Percentiles rank a stretch among this genome's conserved stretches.
Evolutionary conservation across 2,113 vertebrate species (phyloP).

Genomic region (Donacobius atricapilla): DNA sequence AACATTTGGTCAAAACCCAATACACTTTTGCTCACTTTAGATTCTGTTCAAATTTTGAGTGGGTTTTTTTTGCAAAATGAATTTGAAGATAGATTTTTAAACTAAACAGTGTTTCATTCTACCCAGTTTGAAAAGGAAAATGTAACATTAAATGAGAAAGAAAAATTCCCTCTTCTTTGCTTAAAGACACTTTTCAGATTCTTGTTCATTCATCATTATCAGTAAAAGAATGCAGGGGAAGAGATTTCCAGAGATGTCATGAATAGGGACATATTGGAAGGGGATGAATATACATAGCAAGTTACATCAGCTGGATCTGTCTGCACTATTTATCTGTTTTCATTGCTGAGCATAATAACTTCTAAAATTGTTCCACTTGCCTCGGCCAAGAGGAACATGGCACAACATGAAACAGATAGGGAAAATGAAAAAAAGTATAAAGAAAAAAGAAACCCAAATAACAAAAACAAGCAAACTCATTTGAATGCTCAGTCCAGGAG

Average conservation of each 20-base stretch:
- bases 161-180: neutral
- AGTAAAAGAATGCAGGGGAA: neutral
- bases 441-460: neutral
- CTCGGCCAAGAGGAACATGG: neutral
- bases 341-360: neutral
- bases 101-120: neutral
- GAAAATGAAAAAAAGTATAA: neutral
- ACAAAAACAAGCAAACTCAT: neutral
- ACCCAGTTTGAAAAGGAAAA: neutral
- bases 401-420: neutral
- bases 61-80: fast-evolving
- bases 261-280: neutral
- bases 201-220: neutral
- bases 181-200: neutral
- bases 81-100: neutral
- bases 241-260: neutral
- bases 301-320: neutral
- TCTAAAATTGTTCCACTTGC: neutral
- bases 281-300: neutral
- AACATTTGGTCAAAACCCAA: neutral
- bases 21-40: neutral
- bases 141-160: neutral
- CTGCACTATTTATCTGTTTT: neutral
- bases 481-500: neutral
- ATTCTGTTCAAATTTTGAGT: neutral